A percentile compares a stretch with the other conserved stretches of the same genome.
phyloP scores from a whole-genome alignment of 2,888 invertebrate genomes.

The Bursaphelenchus okinawaensis region DNA sequence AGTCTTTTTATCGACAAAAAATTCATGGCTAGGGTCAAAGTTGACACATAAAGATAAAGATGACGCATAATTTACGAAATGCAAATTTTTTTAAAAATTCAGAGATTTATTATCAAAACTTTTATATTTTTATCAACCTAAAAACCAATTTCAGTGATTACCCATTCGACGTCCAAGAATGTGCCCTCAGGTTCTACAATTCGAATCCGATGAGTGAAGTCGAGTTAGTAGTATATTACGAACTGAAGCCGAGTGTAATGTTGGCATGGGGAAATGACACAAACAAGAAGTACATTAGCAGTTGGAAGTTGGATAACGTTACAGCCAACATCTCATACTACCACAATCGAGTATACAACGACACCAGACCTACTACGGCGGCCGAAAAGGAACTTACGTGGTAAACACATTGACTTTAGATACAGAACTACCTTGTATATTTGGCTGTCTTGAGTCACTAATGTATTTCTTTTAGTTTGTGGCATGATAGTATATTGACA shows the following conservation, averaged over 20 bases:
- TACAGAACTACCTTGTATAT: too few species aligned
- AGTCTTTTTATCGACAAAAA: too few species aligned
- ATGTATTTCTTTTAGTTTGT: not conserved
- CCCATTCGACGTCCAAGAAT: constrained; percentile 30
- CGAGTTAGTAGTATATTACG: constrained; percentile 27
- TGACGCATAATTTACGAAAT: too few species aligned
- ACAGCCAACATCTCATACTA: constrained; percentile 36
- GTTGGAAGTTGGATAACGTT: constrained; percentile 39
- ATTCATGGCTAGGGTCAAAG: too few species aligned
- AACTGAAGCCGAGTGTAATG: constrained; percentile 27
- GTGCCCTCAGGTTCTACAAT: constrained; percentile 34
- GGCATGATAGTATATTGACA: constrained; percentile 1
- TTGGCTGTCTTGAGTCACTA: not conserved
- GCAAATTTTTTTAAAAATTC: not conserved
- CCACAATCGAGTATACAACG: constrained; percentile 16
- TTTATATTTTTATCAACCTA: not conserved
- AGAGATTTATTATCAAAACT: constrained; percentile 1
- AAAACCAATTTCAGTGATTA: constrained; percentile 24
- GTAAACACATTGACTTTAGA: not conserved
- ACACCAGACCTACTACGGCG: not conserved
- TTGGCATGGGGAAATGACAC: constrained; percentile 42
- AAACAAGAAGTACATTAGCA: constrained; percentile 39
- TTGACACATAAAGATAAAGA: too few species aligned
- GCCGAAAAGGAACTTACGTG: constrained; percentile 14
- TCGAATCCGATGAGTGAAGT: constrained; percentile 33